Base-by-base conservation (phyloP, 2,113 vertebrate genomes). In the Jaculus jaculus region DNA sequence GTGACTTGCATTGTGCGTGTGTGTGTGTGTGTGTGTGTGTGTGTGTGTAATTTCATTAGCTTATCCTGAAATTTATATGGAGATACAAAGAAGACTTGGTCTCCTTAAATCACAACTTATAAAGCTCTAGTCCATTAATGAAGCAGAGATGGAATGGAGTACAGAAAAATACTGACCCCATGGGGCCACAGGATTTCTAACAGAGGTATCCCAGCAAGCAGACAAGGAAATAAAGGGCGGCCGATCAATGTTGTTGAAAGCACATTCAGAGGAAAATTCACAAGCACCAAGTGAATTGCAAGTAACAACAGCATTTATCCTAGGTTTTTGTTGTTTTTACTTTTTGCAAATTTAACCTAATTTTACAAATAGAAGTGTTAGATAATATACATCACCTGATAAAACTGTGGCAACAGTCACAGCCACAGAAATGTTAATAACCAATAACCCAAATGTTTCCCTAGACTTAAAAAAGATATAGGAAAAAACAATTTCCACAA, bases 51-150 rank as follows among this genome's bases (percentile, higher is more conserved):
- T n/a, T 61, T 72, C 28, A 84, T 15, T 42, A 84, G 7, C 16
- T 89, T 34, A 71, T 84, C 80, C n/a, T 93, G 72, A 90, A 87
- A 32, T 92, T 42, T 72, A 61, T 37, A 17, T n/a, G 30, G 30
- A 91, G 84, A 89, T 89, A 42, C 60, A 93, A 66, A 89, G 42
- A 61, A 92, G 73, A 77, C 5, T 32, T 91, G 39, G 37, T 95
- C 42, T 69, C 34, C 54, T 89, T 65, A 60, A 23, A 32, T 92
- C 32, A 78, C 26, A 58, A 78, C 16, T 51, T 84, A 34, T 24
- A 85, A 77, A 87, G 7, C 12, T 84, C 42, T 84, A n/a, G 17
- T 87, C 32, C 60, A 8, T 32, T 92, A 63, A 82, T 17, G 39
- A 73, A 66, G 23, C 47, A 73, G 39, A 60, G 42, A 32, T n/a